phyloP scores from a whole-genome alignment of 2,888 invertebrate species.

The Patella ulyssiponensis region DNA sequence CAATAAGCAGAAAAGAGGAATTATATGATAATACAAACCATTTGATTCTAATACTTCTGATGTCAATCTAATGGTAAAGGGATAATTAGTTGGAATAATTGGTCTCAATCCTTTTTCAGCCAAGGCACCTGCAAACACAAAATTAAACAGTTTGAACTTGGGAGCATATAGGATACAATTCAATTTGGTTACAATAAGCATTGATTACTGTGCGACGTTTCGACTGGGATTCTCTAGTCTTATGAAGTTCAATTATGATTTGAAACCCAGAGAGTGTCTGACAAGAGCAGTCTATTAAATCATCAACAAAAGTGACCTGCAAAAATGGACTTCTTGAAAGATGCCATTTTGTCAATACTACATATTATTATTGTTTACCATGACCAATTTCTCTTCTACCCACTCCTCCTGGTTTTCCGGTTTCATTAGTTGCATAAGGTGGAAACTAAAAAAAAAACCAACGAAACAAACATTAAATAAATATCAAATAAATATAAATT shows the following conservation, averaged over 20 bases:
- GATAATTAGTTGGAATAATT: slow-evolving; percentile 80
- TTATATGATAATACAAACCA: slow-evolving; percentile 76
- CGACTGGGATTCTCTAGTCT: too few species aligned
- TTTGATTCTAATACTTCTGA: slow-evolving; percentile 90
- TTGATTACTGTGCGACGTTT: too few species aligned
- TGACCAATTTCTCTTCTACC: slow-evolving; percentile 93
- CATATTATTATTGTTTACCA: slow-evolving; percentile 73
- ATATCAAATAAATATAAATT: neutral
- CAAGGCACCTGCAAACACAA: slow-evolving; percentile 78
- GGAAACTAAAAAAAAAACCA: slow-evolving; percentile 81
- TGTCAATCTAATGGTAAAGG: slow-evolving; percentile 90
- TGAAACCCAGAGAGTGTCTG: neutral
- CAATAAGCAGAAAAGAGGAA: too few species aligned
- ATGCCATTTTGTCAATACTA: neutral
- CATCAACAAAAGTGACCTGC: neutral
- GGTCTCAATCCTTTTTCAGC: slow-evolving; percentile 92
- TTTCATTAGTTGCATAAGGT: slow-evolving; percentile 96
- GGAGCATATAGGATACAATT: too few species aligned
- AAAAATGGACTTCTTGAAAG: neutral
- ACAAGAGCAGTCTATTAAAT: neutral
- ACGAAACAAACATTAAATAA: slow-evolving; percentile 9
- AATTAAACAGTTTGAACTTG: neutral
- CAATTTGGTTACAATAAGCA: too few species aligned
- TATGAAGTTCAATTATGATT: too few species aligned
- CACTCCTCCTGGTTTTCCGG: slow-evolving; percentile 79